phyloP scores from a whole-genome alignment of 2,888 invertebrate species.

The Eucera pruinosa region DNA sequence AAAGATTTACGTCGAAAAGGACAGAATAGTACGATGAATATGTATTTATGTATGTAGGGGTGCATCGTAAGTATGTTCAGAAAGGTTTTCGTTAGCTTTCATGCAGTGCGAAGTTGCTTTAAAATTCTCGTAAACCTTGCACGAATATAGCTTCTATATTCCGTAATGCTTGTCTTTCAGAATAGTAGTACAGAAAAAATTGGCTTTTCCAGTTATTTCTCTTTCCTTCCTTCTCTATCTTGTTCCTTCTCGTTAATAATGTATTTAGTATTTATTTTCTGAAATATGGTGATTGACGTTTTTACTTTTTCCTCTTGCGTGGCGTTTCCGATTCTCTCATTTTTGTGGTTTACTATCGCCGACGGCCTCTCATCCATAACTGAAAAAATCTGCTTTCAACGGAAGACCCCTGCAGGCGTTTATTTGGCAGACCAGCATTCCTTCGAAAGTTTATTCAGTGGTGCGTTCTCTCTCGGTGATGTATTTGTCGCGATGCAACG shows the following conservation, averaged over 20 bases:
- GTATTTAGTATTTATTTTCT: constrained; percentile 3
- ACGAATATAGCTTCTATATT: constrained; percentile 5
- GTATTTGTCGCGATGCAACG: constrained; percentile 75
- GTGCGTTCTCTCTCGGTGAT: constrained; percentile 63
- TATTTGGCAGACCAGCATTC: constrained; percentile 47
- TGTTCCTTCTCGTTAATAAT: constrained; percentile 15
- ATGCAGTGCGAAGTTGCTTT: constrained; percentile 34
- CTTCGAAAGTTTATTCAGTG: constrained; percentile 68
- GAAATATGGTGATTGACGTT: neutral
- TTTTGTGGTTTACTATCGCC: constrained; percentile 37
- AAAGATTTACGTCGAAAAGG: constrained; percentile 71
- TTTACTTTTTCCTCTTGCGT: neutral
- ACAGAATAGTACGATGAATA: constrained; percentile 44
- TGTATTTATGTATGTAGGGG: constrained; percentile 31
- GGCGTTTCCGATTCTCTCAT: constrained; percentile 42
- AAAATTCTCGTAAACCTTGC: constrained; percentile 47
- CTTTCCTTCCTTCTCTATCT: no score
- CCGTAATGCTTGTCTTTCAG: constrained; percentile 27
- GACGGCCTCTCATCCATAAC: constrained; percentile 40
- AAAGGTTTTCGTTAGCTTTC: constrained; percentile 40
- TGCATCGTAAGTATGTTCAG: constrained; percentile 27
- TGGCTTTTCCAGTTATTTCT: constrained; percentile 5
- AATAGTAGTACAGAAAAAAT: neutral
- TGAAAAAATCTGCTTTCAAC: constrained; percentile 55
- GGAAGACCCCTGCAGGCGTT: constrained; percentile 45